Base-by-base conservation (phyloP, 2,888 invertebrate species). In the Morpho deidamia region DNA sequence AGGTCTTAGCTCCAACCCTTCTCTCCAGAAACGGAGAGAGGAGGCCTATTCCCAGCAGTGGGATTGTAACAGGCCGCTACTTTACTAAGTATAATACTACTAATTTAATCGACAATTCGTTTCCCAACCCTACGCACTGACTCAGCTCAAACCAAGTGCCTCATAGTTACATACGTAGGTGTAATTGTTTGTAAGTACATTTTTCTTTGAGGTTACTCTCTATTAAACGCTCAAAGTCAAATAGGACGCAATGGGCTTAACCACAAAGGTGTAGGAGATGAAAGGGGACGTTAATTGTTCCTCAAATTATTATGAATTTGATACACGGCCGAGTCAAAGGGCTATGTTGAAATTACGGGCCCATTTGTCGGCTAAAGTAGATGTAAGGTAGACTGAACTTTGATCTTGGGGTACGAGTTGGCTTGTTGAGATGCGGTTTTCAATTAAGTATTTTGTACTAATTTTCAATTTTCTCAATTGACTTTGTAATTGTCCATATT, bases 131-230 rank as follows among this genome's bases (percentile, higher is more conserved):
- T 81, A 73, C 1, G 10, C 59, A 61, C 84, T 85, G 87, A 86
- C 72, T 86, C 88, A 86, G 88, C 74, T 73, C 70, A 74, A 65
- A 67, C 69, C 76, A 68, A 88, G 88, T 82, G 78, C 82, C 87
- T 76, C 76, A 81, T 82, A 84, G 81, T 80, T 83, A 78, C 84
- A 81, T 87, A 86, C 83, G 76, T 85, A 87, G 78, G 80, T 82
- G 83, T 89, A 88, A 89, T 87, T 87, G 86, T 88, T 83, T 76
- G 78, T 78, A 81, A 88, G 88, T 83, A 85, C 84, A 89, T 88
- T 88, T 88, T 89, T 88, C 89, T 89, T 89, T 89, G 89, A 89
- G 85, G 87, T 89, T 83, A 89, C 84, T 87, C 84, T 83, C 86
- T 88, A 88, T 87, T 88, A 89, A 74, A 78, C 72, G 76, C 84